Evolutionary conservation across 2,113 vertebrate genomes (phyloP), one percentile per base, ranked within the genome.

Genomic region (Antennarius striatus): DNA sequence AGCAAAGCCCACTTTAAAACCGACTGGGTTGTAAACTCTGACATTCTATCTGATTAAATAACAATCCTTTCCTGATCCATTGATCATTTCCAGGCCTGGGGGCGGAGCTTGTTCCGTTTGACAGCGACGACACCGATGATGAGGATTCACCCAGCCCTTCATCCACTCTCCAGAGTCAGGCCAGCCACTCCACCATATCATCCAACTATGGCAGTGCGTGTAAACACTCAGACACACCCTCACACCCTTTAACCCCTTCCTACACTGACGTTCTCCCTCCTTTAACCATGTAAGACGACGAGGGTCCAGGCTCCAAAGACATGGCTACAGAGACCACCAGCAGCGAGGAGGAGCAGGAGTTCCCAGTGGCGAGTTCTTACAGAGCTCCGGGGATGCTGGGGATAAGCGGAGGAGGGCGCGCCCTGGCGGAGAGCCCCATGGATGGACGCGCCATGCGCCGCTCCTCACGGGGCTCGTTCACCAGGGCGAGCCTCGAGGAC

Each of bases 141-240:
- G 98, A 99, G 74, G 98, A 98, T 40, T 99, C 98, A 0, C 98
- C 97, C 12, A 99, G 98, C 30, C 98, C 98, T 12, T 98, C 98
- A 0, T 96, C 97, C 30, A 98, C 98, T 0, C 93, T 99, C 53
- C 96, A 98, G 92, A 99, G 97, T 85, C 96, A 98, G 77, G 96
- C 97, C 81, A 98, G 96, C 85, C 96, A 95, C 64, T 99, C 97
- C 75, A 98, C 97, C 87, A 96, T 98, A 86, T 97, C 96, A 14
- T 98, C 97, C 76, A 96, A 94, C 91, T 98, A 96, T 0, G 95
- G 95, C 84, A 98, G 98, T 98, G 79, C 95, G 96, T 95, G 22
- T 22, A 68, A 29, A n/a, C 14, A 30, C 54, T 40, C 1, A 9
- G 3, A n/a, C 8, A 39, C 28, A 56, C 17, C 13, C 11, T 22